Conservation (phyloP, 2,113 vertebrate species). For the Lampris incognitus region DNA sequence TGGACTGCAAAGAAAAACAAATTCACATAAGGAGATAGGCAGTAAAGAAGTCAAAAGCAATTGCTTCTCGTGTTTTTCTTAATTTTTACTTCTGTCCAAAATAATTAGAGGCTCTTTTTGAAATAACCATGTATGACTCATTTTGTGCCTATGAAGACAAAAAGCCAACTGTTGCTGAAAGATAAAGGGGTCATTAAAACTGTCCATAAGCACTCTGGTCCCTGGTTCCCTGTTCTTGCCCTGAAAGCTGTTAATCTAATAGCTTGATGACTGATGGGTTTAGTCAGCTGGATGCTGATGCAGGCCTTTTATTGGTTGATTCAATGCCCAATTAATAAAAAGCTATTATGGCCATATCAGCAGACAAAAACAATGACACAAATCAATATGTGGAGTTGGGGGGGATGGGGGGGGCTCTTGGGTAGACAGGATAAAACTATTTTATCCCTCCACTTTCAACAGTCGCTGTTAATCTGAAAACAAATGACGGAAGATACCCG, state of each 20-base stretch:
- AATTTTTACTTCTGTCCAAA: conserved; percentile 4
- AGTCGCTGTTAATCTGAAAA: not conserved
- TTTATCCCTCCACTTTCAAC: not conserved
- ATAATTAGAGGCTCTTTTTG: not conserved
- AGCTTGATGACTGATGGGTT: conserved; percentile 71
- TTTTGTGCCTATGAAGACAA: not conserved
- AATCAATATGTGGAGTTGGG: conserved; percentile 45
- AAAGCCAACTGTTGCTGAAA: conserved; percentile 52
- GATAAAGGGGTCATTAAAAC: conserved; percentile 57
- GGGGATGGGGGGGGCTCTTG: conserved; percentile 6
- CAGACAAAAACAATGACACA: conserved; percentile 43
- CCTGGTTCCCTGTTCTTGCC: conserved; percentile 23
- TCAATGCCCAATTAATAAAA: conserved; percentile 76
- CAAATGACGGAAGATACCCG: not conserved
- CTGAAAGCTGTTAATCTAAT: conserved; percentile 65
- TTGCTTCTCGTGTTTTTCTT: conserved; percentile 11
- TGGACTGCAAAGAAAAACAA: conserved; percentile 5
- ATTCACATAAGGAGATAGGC: not conserved
- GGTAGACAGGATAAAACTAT: not conserved
- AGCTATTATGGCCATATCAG: conserved; percentile 62
- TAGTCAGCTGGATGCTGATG: conserved; percentile 70
- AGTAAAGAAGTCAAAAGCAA: conserved; percentile 2
- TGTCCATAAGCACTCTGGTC: conserved; percentile 32
- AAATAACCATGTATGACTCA: conserved; percentile 1
- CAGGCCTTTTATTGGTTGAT: conserved; percentile 71